These are phyloP conservation scores for Leptinotarsa lineolata DNA, from an alignment of 1,140 invertebrate genomes.

Conservation along the genomic window DNA sequence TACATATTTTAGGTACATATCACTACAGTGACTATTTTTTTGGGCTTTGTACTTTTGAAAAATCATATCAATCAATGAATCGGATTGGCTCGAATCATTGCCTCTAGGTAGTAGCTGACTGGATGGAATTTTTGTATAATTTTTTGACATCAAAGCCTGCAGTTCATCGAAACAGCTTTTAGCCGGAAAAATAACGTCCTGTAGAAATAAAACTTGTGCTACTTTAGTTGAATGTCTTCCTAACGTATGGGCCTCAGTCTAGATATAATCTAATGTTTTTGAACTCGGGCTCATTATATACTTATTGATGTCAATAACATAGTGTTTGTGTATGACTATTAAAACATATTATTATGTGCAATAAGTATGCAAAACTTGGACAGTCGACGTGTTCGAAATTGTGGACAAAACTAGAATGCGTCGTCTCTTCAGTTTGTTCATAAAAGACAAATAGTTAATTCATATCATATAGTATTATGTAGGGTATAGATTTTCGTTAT, in stretches of 20 bases:
- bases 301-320: conserved; percentile 37
- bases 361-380: conserved; percentile 33
- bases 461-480: conserved; percentile 52
- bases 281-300: conserved; percentile 23
- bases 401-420: neutral
- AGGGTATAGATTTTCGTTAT: conserved; percentile 46
- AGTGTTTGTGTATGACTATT: conserved; percentile 42
- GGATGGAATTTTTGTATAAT: neutral
- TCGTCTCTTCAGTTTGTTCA: conserved; percentile 11
- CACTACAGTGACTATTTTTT: conserved; percentile 35
- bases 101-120: neutral
- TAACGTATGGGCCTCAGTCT: conserved; percentile 36
- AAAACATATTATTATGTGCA: conserved; percentile 37
- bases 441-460: conserved; percentile 54
- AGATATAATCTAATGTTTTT: conserved; percentile 13
- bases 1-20: conserved; percentile 41
- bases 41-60: conserved; percentile 36
- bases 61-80: conserved; percentile 17
- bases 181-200: conserved; percentile 30
- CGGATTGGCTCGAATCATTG: neutral
- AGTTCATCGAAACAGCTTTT: conserved; percentile 22
- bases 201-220: conserved; percentile 16
- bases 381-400: neutral
- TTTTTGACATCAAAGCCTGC: neutral
- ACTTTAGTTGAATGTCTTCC: conserved; percentile 53